Conservation (phyloP, 2,797 vertebrate species). For the Vespertilio murinus region DNA sequence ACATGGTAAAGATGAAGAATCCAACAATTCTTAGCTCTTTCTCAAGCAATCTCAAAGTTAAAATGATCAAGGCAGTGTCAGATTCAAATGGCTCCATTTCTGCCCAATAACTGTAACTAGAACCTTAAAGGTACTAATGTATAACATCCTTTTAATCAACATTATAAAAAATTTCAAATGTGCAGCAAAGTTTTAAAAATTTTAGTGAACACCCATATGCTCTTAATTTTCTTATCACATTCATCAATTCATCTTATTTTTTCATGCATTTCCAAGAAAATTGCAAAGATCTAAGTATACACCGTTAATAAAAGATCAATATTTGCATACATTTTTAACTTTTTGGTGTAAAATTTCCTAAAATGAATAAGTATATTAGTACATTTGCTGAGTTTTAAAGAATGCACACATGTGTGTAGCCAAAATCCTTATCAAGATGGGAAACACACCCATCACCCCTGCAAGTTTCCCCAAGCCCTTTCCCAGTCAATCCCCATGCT, state of each 20-base stretch:
- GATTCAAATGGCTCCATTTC: background rate
- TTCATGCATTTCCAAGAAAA: conserved; percentile 29
- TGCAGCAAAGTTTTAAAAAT: conserved; percentile 18
- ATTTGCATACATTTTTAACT: background rate
- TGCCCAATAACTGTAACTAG: background rate
- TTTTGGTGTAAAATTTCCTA: background rate
- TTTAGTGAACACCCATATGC: background rate
- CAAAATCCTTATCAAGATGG: background rate
- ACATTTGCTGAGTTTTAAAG: background rate
- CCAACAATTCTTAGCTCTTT: background rate
- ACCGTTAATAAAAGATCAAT: background rate
- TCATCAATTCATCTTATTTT: background rate
- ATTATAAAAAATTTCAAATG: background rate
- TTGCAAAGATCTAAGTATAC: background rate
- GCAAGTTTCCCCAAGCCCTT: background rate
- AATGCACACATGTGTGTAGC: background rate
- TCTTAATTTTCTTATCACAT: background rate
- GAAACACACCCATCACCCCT: background rate
- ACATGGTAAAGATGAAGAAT: background rate
- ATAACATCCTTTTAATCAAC: background rate
- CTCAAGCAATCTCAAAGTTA: background rate
- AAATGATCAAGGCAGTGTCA: background rate
- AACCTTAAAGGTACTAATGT: background rate
- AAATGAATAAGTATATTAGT: background rate
- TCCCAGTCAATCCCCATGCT: background rate